These are phyloP conservation scores for Rhyacophila brunnea DNA, from an alignment of 1,140 invertebrate species.

Conservation along the genomic window DNA sequence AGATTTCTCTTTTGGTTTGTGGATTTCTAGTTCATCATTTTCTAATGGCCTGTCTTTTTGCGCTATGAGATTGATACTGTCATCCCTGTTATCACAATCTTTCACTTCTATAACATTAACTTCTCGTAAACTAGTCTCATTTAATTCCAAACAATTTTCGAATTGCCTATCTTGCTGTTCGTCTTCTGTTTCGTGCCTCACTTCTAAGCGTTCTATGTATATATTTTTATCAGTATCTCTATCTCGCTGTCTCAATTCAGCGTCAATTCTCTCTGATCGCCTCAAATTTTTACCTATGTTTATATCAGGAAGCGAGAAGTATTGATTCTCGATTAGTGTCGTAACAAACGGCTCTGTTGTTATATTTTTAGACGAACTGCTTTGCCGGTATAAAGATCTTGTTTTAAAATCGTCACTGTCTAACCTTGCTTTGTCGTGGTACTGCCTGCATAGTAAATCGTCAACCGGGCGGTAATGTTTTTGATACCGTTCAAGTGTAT, in stretches of 20 bases:
- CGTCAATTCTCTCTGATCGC: constrained; percentile 66
- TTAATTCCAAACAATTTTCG: background rate
- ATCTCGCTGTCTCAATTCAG: constrained; percentile 57
- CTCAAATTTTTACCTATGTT: constrained; percentile 64
- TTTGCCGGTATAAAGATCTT: constrained; percentile 36
- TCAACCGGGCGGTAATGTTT: constrained; percentile 16
- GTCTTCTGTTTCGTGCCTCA: background rate
- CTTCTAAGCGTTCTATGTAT: constrained; percentile 40
- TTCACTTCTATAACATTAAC: constrained; percentile 20
- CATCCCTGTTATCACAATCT: constrained; percentile 10
- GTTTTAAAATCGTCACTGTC: constrained; percentile 26
- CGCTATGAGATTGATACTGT: constrained; percentile 15
- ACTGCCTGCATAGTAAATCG: constrained; percentile 13
- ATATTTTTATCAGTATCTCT: constrained; percentile 37
- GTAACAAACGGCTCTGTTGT: constrained; percentile 54
- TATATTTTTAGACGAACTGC: constrained; percentile 49
- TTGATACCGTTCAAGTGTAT: constrained; percentile 24
- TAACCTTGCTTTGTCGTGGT: constrained; percentile 9
- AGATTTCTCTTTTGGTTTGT: constrained; percentile 6
- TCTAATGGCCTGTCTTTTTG: constrained; percentile 16
- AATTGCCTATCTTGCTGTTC: background rate
- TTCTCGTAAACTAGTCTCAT: constrained; percentile 16
- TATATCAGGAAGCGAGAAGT: constrained; percentile 66
- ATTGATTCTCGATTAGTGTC: constrained; percentile 63
- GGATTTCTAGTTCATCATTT: constrained; percentile 18